A percentile compares a stretch with the other conserved stretches of the same genome.
Conservation (phyloP, 1,140 invertebrate species). For the Trigoniulus corallinus region DNA sequence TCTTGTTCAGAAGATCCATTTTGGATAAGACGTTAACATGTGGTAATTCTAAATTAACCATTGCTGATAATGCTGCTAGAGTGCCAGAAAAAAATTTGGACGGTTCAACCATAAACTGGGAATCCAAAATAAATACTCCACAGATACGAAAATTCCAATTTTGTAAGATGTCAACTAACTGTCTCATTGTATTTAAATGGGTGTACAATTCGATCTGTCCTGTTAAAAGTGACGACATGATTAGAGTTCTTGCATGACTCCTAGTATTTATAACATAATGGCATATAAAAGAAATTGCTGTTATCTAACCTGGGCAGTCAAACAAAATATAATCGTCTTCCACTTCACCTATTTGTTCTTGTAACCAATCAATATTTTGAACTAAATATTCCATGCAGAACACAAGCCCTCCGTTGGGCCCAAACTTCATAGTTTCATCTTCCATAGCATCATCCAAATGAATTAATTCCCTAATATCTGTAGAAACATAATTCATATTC, state of each 20-base stretch:
- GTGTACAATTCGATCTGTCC: slow-evolving; percentile 97
- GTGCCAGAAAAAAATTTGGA: slow-evolving; percentile 89
- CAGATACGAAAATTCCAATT: slow-evolving; percentile 77
- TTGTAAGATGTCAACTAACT: slow-evolving; percentile 58
- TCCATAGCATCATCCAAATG: slow-evolving; percentile 93
- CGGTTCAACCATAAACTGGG: slow-evolving; percentile 92
- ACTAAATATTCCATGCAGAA: slow-evolving; percentile 94
- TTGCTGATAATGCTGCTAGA: slow-evolving; percentile 83
- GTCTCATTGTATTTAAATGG: slow-evolving; percentile 75
- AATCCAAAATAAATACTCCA: slow-evolving; percentile 82
- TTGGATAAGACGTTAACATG: slow-evolving; percentile 91
- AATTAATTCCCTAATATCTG: slow-evolving; percentile 85
- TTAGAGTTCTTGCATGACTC: neutral
- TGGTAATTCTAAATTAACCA: slow-evolving; percentile 89
- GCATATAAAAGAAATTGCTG: slow-evolving; percentile 1
- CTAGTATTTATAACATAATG: neutral
- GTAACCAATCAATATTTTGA: slow-evolving; percentile 80
- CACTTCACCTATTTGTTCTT: slow-evolving; percentile 58
- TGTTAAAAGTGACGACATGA: slow-evolving; percentile 15
- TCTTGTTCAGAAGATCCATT: slow-evolving; percentile 79
- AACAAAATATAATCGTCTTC: slow-evolving; percentile 89
- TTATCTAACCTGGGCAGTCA: slow-evolving; percentile 67
- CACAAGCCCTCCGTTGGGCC: slow-evolving; percentile 91
- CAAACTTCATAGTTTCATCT: slow-evolving; percentile 83
- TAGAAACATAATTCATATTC: slow-evolving; percentile 10